These are phyloP conservation scores for Nasonia vitripennis DNA, from an alignment of 1,140 invertebrate genomes.

Conservation along the genomic window DNA sequence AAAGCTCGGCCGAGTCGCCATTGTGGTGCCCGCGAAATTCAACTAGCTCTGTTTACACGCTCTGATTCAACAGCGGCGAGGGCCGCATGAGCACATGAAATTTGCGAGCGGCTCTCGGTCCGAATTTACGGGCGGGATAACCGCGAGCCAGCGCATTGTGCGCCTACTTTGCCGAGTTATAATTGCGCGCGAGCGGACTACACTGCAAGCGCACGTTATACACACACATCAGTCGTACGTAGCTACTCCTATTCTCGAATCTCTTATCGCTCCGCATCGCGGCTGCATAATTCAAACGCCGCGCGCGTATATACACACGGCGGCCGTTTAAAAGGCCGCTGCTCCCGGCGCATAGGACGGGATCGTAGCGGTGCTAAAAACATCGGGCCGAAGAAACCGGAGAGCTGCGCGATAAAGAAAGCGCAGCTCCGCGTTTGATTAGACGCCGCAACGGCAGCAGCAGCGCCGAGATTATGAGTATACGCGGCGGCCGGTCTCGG, in stretches of 20 bases:
- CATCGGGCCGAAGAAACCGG: not conserved
- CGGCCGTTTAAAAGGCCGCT: not conserved
- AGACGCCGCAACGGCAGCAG: not conserved
- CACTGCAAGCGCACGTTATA: no score
- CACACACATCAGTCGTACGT: not conserved
- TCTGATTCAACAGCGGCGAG: conserved; percentile 19
- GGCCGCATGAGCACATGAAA: not conserved
- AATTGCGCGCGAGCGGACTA: not conserved
- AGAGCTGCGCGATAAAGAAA: not conserved
- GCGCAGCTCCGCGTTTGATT: not conserved
- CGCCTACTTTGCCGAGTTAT: not conserved
- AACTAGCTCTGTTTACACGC: conserved; percentile 30
- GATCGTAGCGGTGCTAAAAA: not conserved
- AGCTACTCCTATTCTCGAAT: not conserved
- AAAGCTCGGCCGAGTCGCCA: not conserved
- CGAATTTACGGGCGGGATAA: not conserved
- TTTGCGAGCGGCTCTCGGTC: not conserved
- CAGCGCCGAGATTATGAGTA: not conserved
- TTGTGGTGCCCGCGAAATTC: conserved; percentile 15
- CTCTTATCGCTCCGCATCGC: not conserved
- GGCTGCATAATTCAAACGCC: not conserved
- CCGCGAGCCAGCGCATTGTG: not conserved
- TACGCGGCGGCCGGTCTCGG: not conserved
- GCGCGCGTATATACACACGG: not conserved
- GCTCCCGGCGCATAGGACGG: not conserved